A percentile compares a stretch with the other conserved stretches of the same genome.
Conservation (phyloP, 1,140 invertebrate species). For the Paraescarpia echinospica region DNA sequence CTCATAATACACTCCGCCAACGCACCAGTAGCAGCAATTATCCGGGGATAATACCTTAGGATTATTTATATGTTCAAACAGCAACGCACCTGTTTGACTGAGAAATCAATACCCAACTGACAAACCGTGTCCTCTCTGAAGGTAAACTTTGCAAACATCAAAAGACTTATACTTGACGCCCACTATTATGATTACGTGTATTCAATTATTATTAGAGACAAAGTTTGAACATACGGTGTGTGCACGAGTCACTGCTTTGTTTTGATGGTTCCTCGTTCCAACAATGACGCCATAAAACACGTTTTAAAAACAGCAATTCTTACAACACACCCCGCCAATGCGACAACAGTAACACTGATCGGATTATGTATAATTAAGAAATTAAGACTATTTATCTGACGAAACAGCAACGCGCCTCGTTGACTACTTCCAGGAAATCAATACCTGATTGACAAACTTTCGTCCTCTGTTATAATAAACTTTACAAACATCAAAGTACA, state of each 20-base stretch:
- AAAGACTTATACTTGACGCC: background rate
- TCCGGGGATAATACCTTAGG: background rate
- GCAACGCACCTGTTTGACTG: background rate
- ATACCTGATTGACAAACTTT: no score
- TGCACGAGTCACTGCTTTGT: background rate
- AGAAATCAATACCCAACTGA: background rate
- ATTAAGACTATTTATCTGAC: no score
- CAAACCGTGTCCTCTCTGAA: background rate
- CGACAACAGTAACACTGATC: background rate
- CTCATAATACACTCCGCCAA: background rate
- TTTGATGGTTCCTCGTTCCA: background rate
- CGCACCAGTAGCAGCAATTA: background rate
- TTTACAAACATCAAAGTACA: no score
- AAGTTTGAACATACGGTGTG: background rate
- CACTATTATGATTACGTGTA: background rate
- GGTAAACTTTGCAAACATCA: background rate
- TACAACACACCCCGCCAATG: background rate
- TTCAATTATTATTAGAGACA: background rate
- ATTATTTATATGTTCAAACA: background rate
- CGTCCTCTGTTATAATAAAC: no score
- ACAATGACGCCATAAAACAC: background rate
- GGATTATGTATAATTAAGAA: no score
- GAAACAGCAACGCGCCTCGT: no score
- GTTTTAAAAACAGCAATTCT: background rate
- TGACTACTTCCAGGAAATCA: no score